A percentile compares a stretch with the other conserved stretches of the same genome.
phyloP scores from a whole-genome alignment of 2,888 invertebrate genomes.

The Mesochorus sp. region DNA sequence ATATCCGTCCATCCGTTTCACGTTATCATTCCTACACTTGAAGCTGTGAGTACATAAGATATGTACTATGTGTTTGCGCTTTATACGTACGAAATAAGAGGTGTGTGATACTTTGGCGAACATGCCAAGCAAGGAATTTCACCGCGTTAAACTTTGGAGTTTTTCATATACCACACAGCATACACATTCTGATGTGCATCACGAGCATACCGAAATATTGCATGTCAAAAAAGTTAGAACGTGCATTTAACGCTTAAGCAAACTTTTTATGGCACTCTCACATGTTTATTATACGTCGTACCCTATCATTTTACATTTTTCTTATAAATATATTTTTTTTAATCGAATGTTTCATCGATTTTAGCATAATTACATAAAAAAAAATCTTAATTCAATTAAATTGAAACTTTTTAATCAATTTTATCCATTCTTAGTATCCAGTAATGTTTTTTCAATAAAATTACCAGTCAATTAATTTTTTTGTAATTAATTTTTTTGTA shows the following conservation, averaged over 20 bases:
- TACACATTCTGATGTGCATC: neutral
- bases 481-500: too few species aligned
- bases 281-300: neutral
- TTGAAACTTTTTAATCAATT: too few species aligned
- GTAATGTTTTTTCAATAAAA: too few species aligned
- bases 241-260: neutral
- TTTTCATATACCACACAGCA: neutral
- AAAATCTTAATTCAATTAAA: too few species aligned
- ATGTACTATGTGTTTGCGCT: conserved; percentile 38
- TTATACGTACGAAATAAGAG: conserved; percentile 28
- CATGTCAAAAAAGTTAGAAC: conserved; percentile 40
- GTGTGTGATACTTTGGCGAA: conserved; percentile 38
- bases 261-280: conserved; percentile 23
- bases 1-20: conserved; percentile 51
- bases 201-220: conserved; percentile 8
- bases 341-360: too few species aligned
- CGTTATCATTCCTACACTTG: conserved; percentile 39
- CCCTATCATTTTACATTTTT: too few species aligned
- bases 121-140: conserved; percentile 50
- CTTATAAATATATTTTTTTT: neutral
- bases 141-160: conserved; percentile 25
- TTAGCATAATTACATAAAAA: too few species aligned
- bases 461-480: too few species aligned
- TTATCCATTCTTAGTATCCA: too few species aligned
- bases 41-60: conserved; percentile 7